Evolutionary conservation across 1,140 invertebrate genomes (phyloP), one percentile per base, ranked within the genome.

Genomic region (Steinernema feltiae): DNA sequence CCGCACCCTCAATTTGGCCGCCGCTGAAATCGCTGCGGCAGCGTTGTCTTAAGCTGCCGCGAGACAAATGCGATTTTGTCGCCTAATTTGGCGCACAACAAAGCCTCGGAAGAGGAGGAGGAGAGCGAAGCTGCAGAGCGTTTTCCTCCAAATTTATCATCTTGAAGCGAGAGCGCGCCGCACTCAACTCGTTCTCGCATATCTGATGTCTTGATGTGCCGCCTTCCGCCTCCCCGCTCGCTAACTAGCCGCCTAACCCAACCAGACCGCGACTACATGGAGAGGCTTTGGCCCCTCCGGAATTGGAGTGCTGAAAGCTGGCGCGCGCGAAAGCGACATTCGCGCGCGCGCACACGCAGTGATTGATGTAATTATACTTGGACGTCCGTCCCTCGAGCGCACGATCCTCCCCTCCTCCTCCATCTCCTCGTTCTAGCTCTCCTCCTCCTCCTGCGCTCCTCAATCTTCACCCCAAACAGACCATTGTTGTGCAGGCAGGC

Each of bases 21-120:
- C n/a, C n/a, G n/a, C 24, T 21, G 7, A 3, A 21, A 12, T 27
- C 3, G 53, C 53, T 15, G 7, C 24, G 41, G 7, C n/a, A 7
- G 41, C 41, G 41, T 46, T 46, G 41, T 46, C 41, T 46, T 46
- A 46, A 46, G 7, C 41, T n/a, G 7, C 7, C 41, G 41, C n/a
- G n/a, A 12, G 53, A 63, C 53, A 63, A 63, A 63, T 63, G 53
- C 53, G 24, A 63, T 63, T 63, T 63, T 27, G 53, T 63, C 53
- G 53, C 53, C 24, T 63, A 63, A 63, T 63, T 63, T 63, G 53
- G 7, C 24, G 7, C 24, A 27, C 7, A 63, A 15, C 24, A 41
- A 18, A 7, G 35, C 35, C 35, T 41, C 7, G 7, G 35, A 7
- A 7, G 35, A 7, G 7, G 35, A 7, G 53, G 53, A 15, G 7